A percentile compares a stretch with the other conserved stretches of the same genome.
Conservation (phyloP, 2,113 vertebrate species). For the Potamarius usumacintae region DNA sequence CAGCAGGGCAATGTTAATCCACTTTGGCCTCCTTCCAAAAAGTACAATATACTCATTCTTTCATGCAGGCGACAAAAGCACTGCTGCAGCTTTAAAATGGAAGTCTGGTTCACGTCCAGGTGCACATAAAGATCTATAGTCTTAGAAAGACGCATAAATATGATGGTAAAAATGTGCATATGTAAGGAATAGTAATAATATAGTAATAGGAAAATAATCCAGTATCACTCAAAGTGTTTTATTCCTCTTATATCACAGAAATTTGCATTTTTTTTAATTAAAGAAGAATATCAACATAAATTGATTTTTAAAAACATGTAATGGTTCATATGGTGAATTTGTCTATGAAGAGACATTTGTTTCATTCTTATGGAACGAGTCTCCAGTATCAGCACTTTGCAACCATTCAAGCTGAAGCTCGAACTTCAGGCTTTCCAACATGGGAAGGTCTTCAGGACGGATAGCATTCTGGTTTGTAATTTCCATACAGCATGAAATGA, state of each 20-base stretch:
- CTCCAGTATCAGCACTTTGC: neutral
- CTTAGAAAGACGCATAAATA: neutral
- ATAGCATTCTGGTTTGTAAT: neutral
- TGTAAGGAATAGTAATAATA: neutral
- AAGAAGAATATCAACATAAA: neutral
- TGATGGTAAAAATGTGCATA: neutral
- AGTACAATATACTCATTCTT: constrained; percentile 18
- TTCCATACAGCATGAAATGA: neutral
- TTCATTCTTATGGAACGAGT: too few relatives aligned
- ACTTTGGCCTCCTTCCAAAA: constrained; percentile 21
- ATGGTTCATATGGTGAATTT: too few relatives aligned
- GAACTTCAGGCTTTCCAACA: neutral
- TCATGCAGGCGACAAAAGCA: neutral
- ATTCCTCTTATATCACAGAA: neutral
- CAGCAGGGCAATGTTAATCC: constrained; percentile 23
- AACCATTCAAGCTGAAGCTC: neutral
- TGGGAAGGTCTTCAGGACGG: neutral
- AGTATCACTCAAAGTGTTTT: neutral
- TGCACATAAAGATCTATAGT: neutral
- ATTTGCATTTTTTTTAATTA: too few relatives aligned
- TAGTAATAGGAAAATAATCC: neutral
- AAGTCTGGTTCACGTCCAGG: neutral
- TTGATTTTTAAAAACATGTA: neutral
- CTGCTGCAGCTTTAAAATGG: constrained; percentile 4
- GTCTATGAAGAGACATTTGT: too few relatives aligned